phyloP scores from a whole-genome alignment of 2,888 invertebrate genomes.

The Eulithis prunata region DNA sequence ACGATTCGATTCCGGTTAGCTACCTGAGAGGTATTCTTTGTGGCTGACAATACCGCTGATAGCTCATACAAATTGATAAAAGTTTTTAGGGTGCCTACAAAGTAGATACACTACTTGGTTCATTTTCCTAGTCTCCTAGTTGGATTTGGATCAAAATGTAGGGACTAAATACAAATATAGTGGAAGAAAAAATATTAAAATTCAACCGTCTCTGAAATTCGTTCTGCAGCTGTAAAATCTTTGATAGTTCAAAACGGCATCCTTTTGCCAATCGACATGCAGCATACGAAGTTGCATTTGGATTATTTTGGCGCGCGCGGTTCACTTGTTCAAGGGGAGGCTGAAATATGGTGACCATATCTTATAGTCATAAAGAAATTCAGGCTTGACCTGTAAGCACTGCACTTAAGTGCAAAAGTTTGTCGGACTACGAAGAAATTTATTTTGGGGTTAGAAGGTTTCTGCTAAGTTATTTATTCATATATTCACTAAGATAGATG shows the following conservation, averaged over 20 bases:
- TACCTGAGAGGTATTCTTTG: constrained; percentile 41
- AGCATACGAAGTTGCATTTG: constrained; percentile 49
- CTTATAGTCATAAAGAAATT: constrained; percentile 7
- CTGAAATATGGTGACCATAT: constrained; percentile 37
- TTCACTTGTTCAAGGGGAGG: constrained; percentile 49
- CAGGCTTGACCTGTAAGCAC: background rate
- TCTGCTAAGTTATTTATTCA: too few relatives aligned
- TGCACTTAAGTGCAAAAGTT: constrained; percentile 5
- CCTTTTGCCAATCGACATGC: constrained; percentile 41
- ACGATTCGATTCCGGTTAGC: constrained; percentile 57
- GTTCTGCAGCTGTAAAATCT: constrained; percentile 18
- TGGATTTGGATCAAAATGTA: too few relatives aligned
- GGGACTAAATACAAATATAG: background rate
- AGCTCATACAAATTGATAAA: constrained; percentile 24
- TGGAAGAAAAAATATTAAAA: background rate
- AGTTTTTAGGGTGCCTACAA: constrained; percentile 8
- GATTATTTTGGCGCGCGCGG: constrained; percentile 51
- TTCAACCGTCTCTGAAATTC: constrained; percentile 14
- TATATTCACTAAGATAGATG: too few relatives aligned
- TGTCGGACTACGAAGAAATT: background rate
- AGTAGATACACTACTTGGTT: too few relatives aligned
- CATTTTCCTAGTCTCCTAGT: too few relatives aligned
- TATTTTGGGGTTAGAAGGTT: background rate
- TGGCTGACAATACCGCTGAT: constrained; percentile 32
- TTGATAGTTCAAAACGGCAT: constrained; percentile 25